Conservation (phyloP, 2,113 vertebrate genomes). For the Indicator indicator region DNA sequence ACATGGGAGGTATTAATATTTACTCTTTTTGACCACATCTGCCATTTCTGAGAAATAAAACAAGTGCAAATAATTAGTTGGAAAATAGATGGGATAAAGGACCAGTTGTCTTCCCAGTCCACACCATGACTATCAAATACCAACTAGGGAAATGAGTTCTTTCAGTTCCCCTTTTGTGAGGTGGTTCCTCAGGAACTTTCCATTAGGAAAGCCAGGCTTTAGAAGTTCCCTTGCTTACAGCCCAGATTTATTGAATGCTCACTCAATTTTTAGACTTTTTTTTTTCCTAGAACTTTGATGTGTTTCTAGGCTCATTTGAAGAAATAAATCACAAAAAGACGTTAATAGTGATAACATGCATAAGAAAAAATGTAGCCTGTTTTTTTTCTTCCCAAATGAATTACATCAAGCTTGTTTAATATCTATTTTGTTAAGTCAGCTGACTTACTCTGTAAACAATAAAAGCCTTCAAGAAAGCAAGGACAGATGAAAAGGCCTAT, state of each 20-base stretch:
- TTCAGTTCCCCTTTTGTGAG: not conserved
- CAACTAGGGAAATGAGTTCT: not conserved
- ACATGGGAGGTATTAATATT: not conserved
- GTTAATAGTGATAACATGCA: not conserved
- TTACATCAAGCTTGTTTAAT: not conserved
- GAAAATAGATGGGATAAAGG: not conserved
- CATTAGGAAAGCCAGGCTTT: not conserved
- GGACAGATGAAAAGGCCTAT: not conserved
- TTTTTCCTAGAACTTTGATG: not conserved
- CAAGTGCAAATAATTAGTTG: not conserved
- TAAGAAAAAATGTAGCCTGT: not conserved
- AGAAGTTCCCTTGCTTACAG: not conserved
- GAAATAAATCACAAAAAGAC: not conserved
- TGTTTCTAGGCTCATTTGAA: not conserved
- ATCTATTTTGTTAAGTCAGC: not conserved
- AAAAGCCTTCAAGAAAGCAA: not conserved
- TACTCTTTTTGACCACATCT: not conserved
- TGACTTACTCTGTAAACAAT: not conserved
- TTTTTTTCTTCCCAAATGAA: not conserved
- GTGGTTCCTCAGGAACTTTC: not conserved
- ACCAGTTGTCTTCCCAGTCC: not conserved
- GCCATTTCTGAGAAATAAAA: not conserved
- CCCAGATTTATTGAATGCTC: not conserved
- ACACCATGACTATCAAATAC: not conserved
- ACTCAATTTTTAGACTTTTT: not conserved